Base-by-base conservation (phyloP, 2,888 invertebrate species). In the Alloscopus bannaensis region DNA sequence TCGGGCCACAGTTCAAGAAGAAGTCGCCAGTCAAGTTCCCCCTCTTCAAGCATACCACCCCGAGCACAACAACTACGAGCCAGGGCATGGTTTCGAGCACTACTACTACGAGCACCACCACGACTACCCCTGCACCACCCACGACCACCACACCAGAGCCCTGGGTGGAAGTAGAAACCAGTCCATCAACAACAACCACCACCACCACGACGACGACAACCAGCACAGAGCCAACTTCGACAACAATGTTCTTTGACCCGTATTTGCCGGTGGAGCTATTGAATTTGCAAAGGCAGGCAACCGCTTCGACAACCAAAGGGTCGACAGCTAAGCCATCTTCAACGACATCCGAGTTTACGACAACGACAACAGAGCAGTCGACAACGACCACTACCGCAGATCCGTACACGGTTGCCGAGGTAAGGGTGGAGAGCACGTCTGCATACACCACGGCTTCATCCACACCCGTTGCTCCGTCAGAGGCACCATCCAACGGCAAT, bases 241-340 rank as follows among this genome's bases (percentile, higher is more conserved):
- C 68, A 16, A 52, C 68, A 4, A 8, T 64, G 31, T 77, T 77
- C 36, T 77, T 70, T 20, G 82, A 84, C 26, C 75, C 83, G 18
- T 81, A 84, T 29, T 57, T 82, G 20, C 81, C 81, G 0, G 50
- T 81, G 22, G 80, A 83, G 42, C 31, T 81, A 29, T 47, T 82
- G 6, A 81, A 82, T 55, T 66, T 82, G 66, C 82, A 82, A 45
- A 73, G 59, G 13, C 64, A 73, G 26, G 80, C 65, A 0, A 20
- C 47, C 3, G 42, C 75, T 1, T 55, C 47, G 0, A 45, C 60
- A 2, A n/a, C n/a, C n/a, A n/a, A n/a, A n/a, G n/a, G n/a, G n/a
- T n/a, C n/a, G n/a, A n/a, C n/a, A n/a, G n/a, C n/a, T n/a, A n/a
- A 13, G n/a, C n/a, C n/a, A n/a, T 16, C 62, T 24, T n/a, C 72